Conservation (phyloP, 2,888 invertebrate species). For the Hymenopus coronatus region DNA sequence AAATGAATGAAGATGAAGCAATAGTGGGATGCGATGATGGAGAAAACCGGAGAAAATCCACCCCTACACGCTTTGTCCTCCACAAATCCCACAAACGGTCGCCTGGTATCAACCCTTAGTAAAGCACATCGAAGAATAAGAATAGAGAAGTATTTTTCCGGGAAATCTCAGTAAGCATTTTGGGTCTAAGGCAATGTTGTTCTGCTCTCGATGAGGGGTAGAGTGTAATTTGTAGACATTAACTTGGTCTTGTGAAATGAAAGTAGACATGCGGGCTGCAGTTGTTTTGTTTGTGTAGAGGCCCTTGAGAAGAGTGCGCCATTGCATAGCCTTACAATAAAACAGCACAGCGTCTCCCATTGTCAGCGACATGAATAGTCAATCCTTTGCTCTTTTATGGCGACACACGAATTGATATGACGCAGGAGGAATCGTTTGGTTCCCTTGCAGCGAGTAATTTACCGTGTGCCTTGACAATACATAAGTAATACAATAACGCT, state of each 20-base stretch:
- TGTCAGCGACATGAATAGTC: neutral
- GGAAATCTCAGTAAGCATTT: too few species aligned
- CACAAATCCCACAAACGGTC: too few species aligned
- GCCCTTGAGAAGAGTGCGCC: neutral
- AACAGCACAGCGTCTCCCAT: neutral
- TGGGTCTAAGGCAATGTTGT: too few species aligned
- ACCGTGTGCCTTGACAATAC: neutral
- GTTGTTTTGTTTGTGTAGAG: neutral
- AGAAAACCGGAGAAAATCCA: too few species aligned
- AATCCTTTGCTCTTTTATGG: neutral
- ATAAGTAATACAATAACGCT: neutral
- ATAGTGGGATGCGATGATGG: too few species aligned
- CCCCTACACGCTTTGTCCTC: too few species aligned
- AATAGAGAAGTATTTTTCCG: too few species aligned
- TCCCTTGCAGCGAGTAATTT: neutral
- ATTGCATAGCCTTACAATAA: neutral
- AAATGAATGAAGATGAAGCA: too few species aligned
- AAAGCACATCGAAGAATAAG: too few species aligned
- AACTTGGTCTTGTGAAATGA: neutral
- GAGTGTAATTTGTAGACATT: too few species aligned
- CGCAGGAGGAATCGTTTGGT: neutral
- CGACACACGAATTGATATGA: neutral
- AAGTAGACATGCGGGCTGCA: neutral
- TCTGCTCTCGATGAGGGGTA: too few species aligned
- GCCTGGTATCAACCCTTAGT: too few species aligned